Conservation (phyloP, 2,888 invertebrate genomes). For the Capitulum mitella region DNA sequence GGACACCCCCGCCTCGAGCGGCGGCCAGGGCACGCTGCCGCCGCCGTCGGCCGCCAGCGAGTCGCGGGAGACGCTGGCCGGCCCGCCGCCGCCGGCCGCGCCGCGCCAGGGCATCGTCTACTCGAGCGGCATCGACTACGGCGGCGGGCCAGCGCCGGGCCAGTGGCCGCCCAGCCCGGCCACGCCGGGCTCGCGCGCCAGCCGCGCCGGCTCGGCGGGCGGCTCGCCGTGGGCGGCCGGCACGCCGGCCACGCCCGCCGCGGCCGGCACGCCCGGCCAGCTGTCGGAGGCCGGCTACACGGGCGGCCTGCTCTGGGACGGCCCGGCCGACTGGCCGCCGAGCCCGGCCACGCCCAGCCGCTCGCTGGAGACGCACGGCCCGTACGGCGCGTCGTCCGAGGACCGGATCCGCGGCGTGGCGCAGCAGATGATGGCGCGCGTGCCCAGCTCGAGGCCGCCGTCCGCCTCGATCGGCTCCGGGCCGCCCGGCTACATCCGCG, state of each 20-base stretch:
- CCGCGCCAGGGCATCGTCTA: neutral
- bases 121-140: neutral
- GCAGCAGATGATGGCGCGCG: conserved; percentile 3
- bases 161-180: too few relatives aligned
- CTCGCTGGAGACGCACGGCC: neutral
- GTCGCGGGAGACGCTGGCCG: neutral
- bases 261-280: too few relatives aligned
- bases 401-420: neutral
- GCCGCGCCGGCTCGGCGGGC: too few relatives aligned
- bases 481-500: neutral
- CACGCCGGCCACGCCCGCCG: too few relatives aligned
- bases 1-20: neutral
- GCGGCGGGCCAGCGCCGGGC: neutral
- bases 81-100: neutral
- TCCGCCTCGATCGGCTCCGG: neutral
- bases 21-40: neutral
- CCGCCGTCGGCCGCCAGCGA: neutral
- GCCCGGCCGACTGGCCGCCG: neutral
- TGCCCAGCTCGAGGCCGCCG: neutral
- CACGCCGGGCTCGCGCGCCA: too few relatives aligned
- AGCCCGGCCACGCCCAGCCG: neutral
- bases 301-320: neutral
- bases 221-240: too few relatives aligned
- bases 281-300: neutral
- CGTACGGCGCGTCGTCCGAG: neutral